Conservation (phyloP, 2,797 vertebrate genomes). For the Centropyge bicolor region DNA sequence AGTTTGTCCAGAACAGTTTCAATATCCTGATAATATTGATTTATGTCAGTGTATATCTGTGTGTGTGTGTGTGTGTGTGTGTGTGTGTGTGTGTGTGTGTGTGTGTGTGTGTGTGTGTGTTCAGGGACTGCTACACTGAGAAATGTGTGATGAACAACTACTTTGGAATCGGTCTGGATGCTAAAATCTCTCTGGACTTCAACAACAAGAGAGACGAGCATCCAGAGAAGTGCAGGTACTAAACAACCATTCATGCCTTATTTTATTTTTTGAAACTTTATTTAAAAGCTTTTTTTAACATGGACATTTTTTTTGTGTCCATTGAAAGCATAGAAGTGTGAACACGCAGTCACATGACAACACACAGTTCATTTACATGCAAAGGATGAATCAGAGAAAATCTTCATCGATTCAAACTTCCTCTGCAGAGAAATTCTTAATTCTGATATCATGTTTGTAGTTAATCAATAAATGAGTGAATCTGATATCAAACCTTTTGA, state of each 20-base stretch:
- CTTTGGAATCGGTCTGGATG: constrained; percentile 97
- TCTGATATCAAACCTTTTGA: no score
- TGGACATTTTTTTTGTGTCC: background rate
- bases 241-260: background rate
- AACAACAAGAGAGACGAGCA: constrained; percentile 98
- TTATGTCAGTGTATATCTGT: background rate
- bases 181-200: constrained; percentile 98
- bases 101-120: constrained; percentile 25
- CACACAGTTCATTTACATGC: background rate
- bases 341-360: no score
- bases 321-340: background rate
- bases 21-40: no score
- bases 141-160: constrained; percentile 99
- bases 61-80: background rate
- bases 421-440: no score
- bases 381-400: background rate
- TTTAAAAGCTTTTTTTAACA: background rate
- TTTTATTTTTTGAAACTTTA: background rate
- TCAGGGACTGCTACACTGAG: constrained; percentile 93
- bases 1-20: no score
- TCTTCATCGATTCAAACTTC: background rate
- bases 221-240: constrained; percentile 96
- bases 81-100: constrained; percentile 1
- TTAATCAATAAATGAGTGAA: no score
- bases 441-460: background rate